Conservation (phyloP, 1,140 invertebrate species). For the Penaeus japonicus region DNA sequence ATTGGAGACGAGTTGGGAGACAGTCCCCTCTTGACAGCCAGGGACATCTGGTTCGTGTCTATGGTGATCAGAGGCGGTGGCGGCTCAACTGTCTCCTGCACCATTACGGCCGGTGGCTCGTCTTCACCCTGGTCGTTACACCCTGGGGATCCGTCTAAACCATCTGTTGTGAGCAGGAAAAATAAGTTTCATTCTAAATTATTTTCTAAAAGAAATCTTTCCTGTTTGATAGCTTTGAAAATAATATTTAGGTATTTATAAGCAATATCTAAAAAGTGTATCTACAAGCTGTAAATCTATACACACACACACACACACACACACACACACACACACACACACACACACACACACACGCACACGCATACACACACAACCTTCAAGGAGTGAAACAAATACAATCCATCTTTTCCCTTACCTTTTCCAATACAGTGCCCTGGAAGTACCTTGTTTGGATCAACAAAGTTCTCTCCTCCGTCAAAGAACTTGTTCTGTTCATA, state of each 20-base stretch:
- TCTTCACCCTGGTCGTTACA: not conserved
- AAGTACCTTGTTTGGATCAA: conserved; percentile 52
- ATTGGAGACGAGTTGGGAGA: conserved; percentile 40
- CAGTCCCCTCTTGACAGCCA: conserved; percentile 18
- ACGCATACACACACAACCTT: too few species aligned
- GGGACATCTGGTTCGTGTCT: not conserved
- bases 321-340: too few species aligned
- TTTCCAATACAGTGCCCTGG: conserved; percentile 47
- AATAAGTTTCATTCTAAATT: too few species aligned
- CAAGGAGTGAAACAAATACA: not conserved
- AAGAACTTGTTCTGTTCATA: conserved; percentile 46
- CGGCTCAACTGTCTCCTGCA: conserved; percentile 43
- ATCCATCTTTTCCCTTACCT: conserved; percentile 17
- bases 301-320: too few species aligned
- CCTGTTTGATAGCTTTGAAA: too few species aligned
- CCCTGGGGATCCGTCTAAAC: not conserved
- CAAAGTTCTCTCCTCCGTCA: conserved; percentile 49
- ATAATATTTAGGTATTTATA: too few species aligned
- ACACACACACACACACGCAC: too few species aligned
- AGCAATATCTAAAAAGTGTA: too few species aligned
- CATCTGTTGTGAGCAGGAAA: not conserved
- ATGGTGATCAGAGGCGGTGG: conserved; percentile 33
- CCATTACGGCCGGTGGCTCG: conserved; percentile 30
- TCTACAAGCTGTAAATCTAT: too few species aligned
- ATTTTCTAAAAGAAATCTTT: too few species aligned